These are phyloP conservation scores for Cherax destructor DNA, from an alignment of 1,140 invertebrate genomes.

Conservation along the genomic window DNA sequence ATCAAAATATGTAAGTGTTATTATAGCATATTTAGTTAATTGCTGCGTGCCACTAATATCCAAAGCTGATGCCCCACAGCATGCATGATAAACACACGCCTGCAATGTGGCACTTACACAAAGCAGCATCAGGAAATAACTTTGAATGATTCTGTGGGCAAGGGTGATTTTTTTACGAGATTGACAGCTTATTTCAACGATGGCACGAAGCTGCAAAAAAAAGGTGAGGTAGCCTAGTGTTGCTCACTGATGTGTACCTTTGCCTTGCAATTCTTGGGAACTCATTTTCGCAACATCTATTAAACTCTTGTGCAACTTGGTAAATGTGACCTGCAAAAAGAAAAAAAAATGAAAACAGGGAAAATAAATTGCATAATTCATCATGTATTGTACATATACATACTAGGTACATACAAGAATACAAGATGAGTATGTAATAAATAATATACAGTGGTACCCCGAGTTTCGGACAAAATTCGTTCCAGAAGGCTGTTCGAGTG, in stretches of 20 bases:
- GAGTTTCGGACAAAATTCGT: too few relatives aligned
- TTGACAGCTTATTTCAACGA: constrained; percentile 27
- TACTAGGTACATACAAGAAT: too few relatives aligned
- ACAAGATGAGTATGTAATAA: too few relatives aligned
- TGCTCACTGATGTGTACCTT: constrained; percentile 52
- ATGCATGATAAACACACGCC: constrained; percentile 46
- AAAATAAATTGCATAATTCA: neutral
- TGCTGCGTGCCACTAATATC: constrained; percentile 49
- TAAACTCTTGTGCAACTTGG: neutral
- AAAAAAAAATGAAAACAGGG: neutral
- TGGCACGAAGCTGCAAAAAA: constrained; percentile 53
- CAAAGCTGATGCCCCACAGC: constrained; percentile 39
- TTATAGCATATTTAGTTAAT: neutral
- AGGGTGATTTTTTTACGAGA: constrained; percentile 15
- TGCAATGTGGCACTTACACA: constrained; percentile 40
- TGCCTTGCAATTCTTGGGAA: constrained; percentile 41
- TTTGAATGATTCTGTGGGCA: constrained; percentile 46
- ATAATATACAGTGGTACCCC: too few relatives aligned
- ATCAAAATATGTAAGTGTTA: neutral
- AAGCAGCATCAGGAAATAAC: constrained; percentile 44
- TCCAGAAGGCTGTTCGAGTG: too few relatives aligned
- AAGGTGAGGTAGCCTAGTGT: constrained; percentile 35
- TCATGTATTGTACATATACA: too few relatives aligned
- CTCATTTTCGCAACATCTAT: constrained; percentile 20
- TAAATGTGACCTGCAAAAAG: constrained; percentile 6